Evolutionary conservation across 2,888 invertebrate genomes (phyloP), one percentile per base, ranked within the genome.

Genomic region (Epiblema foenella): DNA sequence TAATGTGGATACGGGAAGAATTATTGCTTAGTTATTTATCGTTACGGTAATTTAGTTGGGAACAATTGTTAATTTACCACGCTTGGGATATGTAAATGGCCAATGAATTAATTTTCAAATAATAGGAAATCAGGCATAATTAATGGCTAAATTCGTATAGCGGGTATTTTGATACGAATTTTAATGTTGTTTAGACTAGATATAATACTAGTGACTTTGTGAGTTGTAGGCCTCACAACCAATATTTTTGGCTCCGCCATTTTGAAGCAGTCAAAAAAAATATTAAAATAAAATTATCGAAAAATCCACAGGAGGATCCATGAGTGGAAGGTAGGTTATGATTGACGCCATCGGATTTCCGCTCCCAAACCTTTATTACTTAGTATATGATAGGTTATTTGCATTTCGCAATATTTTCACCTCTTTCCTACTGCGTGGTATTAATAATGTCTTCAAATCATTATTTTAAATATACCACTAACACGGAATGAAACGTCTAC

Each of bases 1-100:
- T 56, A 71, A 71, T 71, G 60, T 70, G 70, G 24, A 42, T 17
- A 17, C 20, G 20, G 68, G 29, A 29, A 58, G 58, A 69, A 59
- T 69, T 64, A 69, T 69, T 46, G 65, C 69, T 59, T 65, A 65
- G 69, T 69, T 64, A 49, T 69, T 69, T 69, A 65, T 69, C 65
- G 65, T 65, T 51, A 64, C 18, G n/a, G 56, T 42, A 51, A 59
- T 62, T 54, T 56, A 24, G 42, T 42, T 17, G 54, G 39, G 29
- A 42, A 60, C 51, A 17, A 64, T 46, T 60, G 54, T 56, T 52
- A 24, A 39, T 54, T 64, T 60, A 46, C 46, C 60, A 49, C 60
- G n/a, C 60, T 46, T 1, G 60, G 29, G 60, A 60, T 8, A 46
- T n/a, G 46, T 15, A 42, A 3, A 39, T 42, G 15, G 42, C 15